Evolutionary conservation across 2,888 invertebrate species (phyloP).

Genomic region (Oxytorus armatus): DNA sequence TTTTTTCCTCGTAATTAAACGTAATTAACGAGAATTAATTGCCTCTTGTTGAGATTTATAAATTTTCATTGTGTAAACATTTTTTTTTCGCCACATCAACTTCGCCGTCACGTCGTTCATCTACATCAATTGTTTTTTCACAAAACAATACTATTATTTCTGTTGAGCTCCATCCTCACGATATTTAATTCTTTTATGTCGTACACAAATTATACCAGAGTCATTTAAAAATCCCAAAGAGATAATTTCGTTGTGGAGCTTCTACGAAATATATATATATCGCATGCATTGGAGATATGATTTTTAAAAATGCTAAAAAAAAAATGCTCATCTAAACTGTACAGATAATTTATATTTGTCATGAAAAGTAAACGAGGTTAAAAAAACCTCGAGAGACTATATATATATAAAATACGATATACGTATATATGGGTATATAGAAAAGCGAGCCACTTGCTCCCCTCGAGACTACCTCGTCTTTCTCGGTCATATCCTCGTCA

Average conservation of each 20-base stretch:
- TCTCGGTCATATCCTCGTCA: slow-evolving; percentile 5
- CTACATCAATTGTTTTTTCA: too few relatives aligned
- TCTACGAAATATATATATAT: background rate
- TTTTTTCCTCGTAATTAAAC: background rate
- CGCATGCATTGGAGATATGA: background rate
- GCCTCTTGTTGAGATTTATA: too few relatives aligned
- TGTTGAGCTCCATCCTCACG: background rate
- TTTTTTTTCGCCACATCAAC: too few relatives aligned
- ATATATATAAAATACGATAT: too few relatives aligned
- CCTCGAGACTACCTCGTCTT: slow-evolving; percentile 34
- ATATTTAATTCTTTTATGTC: background rate
- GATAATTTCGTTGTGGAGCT: background rate
- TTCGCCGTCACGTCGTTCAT: too few relatives aligned
- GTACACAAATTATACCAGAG: background rate
- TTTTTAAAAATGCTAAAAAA: too few relatives aligned
- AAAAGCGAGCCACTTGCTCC: slow-evolving; percentile 24
- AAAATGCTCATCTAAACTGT: slow-evolving; percentile 1
- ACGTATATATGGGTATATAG: too few relatives aligned
- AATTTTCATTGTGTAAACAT: too few relatives aligned
- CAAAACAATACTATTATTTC: background rate
- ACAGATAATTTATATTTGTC: slow-evolving; percentile 10
- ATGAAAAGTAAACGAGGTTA: background rate
- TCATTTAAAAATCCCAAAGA: background rate
- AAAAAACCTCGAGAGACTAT: slow-evolving; percentile 6
- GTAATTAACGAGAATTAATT: too few relatives aligned